These are phyloP conservation scores for Capitulum mitella DNA, from an alignment of 2,888 invertebrate genomes.

Conservation along the genomic window DNA sequence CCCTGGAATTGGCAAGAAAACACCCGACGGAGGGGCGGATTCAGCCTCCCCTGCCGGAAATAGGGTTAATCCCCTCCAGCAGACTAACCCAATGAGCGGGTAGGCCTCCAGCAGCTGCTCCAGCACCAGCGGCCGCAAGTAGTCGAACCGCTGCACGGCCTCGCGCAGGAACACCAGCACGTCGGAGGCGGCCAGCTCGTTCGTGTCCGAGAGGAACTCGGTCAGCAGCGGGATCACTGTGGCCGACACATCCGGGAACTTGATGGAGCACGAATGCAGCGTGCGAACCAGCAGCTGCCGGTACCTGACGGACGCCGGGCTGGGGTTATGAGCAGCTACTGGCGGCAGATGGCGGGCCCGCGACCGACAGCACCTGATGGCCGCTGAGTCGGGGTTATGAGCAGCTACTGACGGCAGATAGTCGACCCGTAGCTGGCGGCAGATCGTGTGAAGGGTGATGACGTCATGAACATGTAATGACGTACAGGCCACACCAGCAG, in stretches of 20 bases:
- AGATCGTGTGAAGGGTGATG: no score
- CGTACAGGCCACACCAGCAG: not conserved
- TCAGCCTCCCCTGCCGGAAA: no score
- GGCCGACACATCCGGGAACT: slow-evolving; percentile 90
- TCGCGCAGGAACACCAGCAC: slow-evolving; percentile 91
- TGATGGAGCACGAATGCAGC: slow-evolving; percentile 84
- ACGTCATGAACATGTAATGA: no score
- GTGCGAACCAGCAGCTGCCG: slow-evolving; percentile 90
- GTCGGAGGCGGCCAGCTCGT: slow-evolving; percentile 84
- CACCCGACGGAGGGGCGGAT: no score
- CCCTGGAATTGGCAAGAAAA: no score
- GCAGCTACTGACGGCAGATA: no score
- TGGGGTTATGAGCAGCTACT: no score
- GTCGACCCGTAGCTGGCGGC: no score
- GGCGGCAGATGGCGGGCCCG: no score
- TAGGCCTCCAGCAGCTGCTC: slow-evolving; percentile 69
- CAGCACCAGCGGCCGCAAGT: slow-evolving; percentile 71
- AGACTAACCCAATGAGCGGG: slow-evolving; percentile 60
- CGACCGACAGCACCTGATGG: no score
- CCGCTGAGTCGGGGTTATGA: no score
- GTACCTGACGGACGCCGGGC: no score
- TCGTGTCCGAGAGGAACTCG: slow-evolving; percentile 83
- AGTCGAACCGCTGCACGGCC: slow-evolving; percentile 64
- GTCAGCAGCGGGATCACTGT: slow-evolving; percentile 89
- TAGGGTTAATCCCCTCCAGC: not conserved